Percentiles rank a stretch among this genome's conserved stretches.
Evolutionary conservation across 2,888 invertebrate genomes (phyloP).

Genomic region (Lepidochitona cinerea): DNA sequence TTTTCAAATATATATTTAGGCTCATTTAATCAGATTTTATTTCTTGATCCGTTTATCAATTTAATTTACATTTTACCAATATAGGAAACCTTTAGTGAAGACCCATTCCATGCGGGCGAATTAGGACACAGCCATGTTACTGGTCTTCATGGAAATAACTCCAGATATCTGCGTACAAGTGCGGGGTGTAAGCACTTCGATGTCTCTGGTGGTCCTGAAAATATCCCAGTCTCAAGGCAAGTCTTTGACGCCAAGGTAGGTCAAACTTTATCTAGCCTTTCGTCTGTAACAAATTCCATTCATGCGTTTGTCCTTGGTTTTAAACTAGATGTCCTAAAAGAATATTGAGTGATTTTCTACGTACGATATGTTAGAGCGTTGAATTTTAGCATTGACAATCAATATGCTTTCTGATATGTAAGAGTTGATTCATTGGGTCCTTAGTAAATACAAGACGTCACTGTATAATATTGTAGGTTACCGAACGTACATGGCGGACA

Average conservation of each 20-base stretch:
- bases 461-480: conserved; percentile 29
- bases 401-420: too few species aligned
- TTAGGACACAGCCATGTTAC: conserved; percentile 28
- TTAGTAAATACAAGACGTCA: too few species aligned
- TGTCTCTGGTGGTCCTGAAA: conserved; percentile 44
- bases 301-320: too few species aligned
- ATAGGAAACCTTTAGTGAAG: conserved; percentile 49
- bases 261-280: too few species aligned
- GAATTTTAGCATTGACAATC: too few species aligned
- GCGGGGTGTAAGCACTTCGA: conserved; percentile 50
- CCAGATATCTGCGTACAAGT: conserved; percentile 35
- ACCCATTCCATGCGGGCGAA: conserved; percentile 37
- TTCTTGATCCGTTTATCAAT: not conserved
- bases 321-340: too few species aligned
- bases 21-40: too few species aligned
- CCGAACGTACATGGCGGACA: conserved; percentile 38
- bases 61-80: conserved; percentile 7
- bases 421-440: too few species aligned
- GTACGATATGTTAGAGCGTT: too few species aligned
- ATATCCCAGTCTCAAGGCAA: conserved; percentile 25
- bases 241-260: not conserved
- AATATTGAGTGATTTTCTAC: too few species aligned
- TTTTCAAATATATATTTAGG: too few species aligned
- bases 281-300: too few species aligned
- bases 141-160: conserved; percentile 38